Base-by-base conservation (phyloP, 2,797 vertebrate species). In the Anguilla megastoma region DNA sequence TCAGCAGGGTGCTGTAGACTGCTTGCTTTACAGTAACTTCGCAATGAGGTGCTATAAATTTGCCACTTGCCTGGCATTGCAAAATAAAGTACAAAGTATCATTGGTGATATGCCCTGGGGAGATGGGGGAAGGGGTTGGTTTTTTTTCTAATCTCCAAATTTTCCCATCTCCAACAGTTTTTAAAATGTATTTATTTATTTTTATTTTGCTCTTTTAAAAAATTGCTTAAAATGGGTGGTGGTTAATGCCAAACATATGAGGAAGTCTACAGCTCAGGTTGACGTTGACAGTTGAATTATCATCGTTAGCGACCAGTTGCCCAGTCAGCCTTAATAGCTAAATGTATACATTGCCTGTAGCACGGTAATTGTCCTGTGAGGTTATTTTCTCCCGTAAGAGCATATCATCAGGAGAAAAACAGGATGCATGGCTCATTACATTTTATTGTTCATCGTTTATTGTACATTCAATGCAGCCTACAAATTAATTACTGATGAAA, bases 401-500 rank as follows among this genome's bases (percentile, higher is more conserved):
- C n/a, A 66, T 27, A 27, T 27, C 63, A 66, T 27, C 24, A 69
- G 63, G n/a, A 9, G n/a, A 27, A 69, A 69, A 69, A 69, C n/a
- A 69, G 0, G 6, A 69, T n/a, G 24, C 24, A 69, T 69, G 63
- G 63, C 63, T 69, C 24, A 69, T 69, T 27, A 69, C 63, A n/a
- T 69, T 66, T 66, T 27, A 66, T 66, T 66, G 24, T 69, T 69
- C 7, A 69, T 69, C 1, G n/a, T 69, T n/a, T 69, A 69, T 69
- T 8, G n/a, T 69, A 27, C 63, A 69, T 69, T 69, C 63, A 69
- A 27, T 69, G 9, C 63, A 27, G 63, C 24, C 63, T 27, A 69
- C 63, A 69, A n/a, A 69, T 69, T 27, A n/a, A 69, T 69, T n/a
- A n/a, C 63, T 69, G 63, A 69, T 69, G n/a, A 69, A 69, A 27